Evolutionary conservation across 2,797 vertebrate genomes (phyloP).

Genomic region (Choloepus didactylus): DNA sequence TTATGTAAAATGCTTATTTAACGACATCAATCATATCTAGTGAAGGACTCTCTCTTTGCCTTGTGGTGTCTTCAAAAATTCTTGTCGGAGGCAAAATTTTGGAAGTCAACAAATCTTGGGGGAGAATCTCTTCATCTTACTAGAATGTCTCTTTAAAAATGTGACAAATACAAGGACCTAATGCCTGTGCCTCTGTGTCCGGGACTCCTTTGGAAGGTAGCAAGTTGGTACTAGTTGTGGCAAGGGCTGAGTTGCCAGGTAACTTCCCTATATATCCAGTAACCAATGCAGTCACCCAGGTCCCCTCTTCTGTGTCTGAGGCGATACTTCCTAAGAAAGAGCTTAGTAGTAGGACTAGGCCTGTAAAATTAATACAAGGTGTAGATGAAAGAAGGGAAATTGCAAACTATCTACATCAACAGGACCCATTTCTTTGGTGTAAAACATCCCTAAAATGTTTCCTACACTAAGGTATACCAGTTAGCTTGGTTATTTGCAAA

Average conservation of each 20-base stretch:
- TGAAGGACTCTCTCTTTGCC: background rate
- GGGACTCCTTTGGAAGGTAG: background rate
- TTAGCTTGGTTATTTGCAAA: background rate
- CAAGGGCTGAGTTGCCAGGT: background rate
- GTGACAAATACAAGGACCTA: background rate
- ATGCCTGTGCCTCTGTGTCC: background rate
- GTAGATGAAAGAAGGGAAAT: background rate
- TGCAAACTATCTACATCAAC: background rate
- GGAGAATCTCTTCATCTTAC: background rate
- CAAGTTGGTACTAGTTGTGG: background rate
- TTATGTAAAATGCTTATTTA: background rate
- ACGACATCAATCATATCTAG: background rate
- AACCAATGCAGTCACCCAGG: background rate
- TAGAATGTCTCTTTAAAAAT: background rate
- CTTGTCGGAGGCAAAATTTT: constrained; percentile 49
- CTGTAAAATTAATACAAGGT: background rate
- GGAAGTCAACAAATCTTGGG: constrained; percentile 6
- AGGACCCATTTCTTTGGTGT: background rate
- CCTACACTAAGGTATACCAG: background rate
- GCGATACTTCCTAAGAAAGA: background rate
- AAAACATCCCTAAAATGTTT: constrained; percentile 35
- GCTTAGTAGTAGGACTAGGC: background rate
- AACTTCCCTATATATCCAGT: background rate
- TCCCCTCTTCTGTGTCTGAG: background rate
- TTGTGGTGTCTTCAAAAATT: constrained; percentile 6